These are phyloP conservation scores for Odontamblyopus rebecca DNA, from an alignment of 2,797 vertebrate species.

Conservation along the genomic window DNA sequence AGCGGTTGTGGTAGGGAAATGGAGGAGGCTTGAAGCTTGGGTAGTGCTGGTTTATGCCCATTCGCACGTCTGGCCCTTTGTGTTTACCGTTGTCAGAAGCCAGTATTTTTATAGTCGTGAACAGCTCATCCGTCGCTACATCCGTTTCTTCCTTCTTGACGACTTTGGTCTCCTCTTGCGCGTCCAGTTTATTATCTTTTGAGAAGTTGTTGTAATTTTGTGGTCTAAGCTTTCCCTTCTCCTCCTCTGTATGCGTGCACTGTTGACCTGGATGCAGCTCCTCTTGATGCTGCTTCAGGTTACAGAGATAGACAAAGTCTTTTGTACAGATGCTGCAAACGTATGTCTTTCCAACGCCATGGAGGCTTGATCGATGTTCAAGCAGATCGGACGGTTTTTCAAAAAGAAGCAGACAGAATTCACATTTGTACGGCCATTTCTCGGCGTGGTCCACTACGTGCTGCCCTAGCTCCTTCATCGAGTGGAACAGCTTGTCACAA, in stretches of 20 bases:
- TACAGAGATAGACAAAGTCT: slow-evolving; percentile 97
- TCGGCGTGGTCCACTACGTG: slow-evolving; percentile 90
- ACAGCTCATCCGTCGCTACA: slow-evolving; percentile 85
- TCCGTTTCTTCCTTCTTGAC: slow-evolving; percentile 71
- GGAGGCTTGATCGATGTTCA: slow-evolving; percentile 91
- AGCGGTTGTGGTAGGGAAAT: slow-evolving; percentile 96
- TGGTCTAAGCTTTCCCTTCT: slow-evolving; percentile 92
- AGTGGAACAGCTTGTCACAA: slow-evolving; percentile 90
- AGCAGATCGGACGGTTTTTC: slow-evolving; percentile 84
- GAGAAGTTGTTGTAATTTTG: slow-evolving; percentile 92
- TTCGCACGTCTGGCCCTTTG: slow-evolving; percentile 91
- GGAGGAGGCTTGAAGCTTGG: slow-evolving; percentile 98
- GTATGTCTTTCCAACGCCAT: slow-evolving; percentile 94
- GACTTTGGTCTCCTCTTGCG: slow-evolving; percentile 40
- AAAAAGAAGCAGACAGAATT: slow-evolving; percentile 97
- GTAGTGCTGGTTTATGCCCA: slow-evolving; percentile 97
- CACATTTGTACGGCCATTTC: slow-evolving; percentile 98
- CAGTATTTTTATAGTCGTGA: slow-evolving; percentile 95
- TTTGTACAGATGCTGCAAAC: slow-evolving; percentile 92
- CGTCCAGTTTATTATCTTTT: slow-evolving; percentile 43
- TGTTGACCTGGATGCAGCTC: slow-evolving; percentile 92
- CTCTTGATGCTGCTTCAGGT: slow-evolving; percentile 95
- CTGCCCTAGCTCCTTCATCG: slow-evolving; percentile 94
- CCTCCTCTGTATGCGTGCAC: slow-evolving; percentile 89
- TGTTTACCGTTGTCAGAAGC: slow-evolving; percentile 86